Evolutionary conservation across 1,140 invertebrate genomes (phyloP), one percentile per base, ranked within the genome.

Genomic region (Akabosia matsudoensis): DNA sequence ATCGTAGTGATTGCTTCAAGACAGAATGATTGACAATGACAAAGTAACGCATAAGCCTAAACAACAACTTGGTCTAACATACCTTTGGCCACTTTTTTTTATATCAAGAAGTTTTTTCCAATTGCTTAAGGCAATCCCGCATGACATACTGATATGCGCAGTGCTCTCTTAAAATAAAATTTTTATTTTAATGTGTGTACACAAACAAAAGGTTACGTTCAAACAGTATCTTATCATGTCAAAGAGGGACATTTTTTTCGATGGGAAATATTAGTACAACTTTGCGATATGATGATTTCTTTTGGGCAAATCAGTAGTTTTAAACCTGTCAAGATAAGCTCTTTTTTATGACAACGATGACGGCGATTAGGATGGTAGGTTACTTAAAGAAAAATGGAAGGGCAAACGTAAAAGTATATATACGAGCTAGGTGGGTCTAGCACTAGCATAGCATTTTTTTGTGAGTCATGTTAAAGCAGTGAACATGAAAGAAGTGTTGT

Each of bases 1-100:
- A 67, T 28, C 3, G 31, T 13, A 30, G 31, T 45, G 37, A 45
- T 45, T 7, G 18, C 37, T 2, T 31, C 26, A 30, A 30, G 61
- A 31, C 61, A 67, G 61, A 31, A 67, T 67, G 61, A 67, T 67
- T 67, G 61, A 67, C 61, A 67, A 67, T 67, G 61, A 67, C 61
- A 67, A 67, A 30, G 61, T 67, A 67, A 67, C 26, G 13, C 28
- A 67, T 30, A 30, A 67, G 30, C 26, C 26, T 30, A 67, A 31
- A 30, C 30, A 67, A 30, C 31, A n/a, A n/a, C 30, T 67, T 30
- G 37, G 37, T n/a, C n/a, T n/a, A n/a, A n/a, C n/a, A n/a, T n/a
- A n/a, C n/a, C n/a, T n/a, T n/a, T n/a, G n/a, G n/a, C n/a, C n/a
- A n/a, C n/a, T n/a, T n/a, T n/a, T n/a, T n/a, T n/a, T n/a, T n/a